phyloP scores from a whole-genome alignment of 2,113 vertebrate species.

The Nycticryphes semicollaris region DNA sequence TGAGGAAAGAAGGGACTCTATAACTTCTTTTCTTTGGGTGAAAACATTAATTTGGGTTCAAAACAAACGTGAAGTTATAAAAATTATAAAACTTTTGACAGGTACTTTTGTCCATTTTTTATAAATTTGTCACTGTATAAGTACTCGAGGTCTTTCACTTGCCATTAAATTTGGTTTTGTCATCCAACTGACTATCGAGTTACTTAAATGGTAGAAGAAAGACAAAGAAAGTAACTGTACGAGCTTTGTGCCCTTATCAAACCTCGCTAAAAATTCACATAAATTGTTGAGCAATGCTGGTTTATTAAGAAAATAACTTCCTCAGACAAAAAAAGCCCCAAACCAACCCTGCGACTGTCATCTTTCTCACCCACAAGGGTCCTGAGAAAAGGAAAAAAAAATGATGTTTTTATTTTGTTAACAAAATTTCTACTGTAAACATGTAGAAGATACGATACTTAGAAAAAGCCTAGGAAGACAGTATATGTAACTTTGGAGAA shows the following conservation, averaged over 20 bases:
- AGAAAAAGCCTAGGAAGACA: not conserved
- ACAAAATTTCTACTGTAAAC: not conserved
- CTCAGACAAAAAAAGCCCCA: not conserved
- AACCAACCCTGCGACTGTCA: not conserved
- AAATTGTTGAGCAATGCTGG: not conserved
- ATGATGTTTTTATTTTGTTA: not conserved
- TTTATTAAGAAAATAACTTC: not conserved
- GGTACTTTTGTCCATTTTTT: not conserved
- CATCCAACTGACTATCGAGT: not conserved
- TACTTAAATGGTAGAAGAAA: not conserved
- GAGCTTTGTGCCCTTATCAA: not conserved
- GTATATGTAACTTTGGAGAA: not conserved
- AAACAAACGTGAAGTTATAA: not conserved
- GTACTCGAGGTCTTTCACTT: not conserved
- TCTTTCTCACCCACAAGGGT: not conserved
- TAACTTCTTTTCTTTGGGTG: not conserved
- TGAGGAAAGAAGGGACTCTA: not conserved
- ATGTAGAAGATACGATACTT: not conserved
- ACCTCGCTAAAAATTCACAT: not conserved
- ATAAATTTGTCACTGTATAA: not conserved
- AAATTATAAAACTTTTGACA: not conserved
- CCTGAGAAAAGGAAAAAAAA: not conserved
- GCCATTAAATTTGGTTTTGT: not conserved
- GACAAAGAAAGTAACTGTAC: not conserved
- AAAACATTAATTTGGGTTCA: not conserved